A percentile compares a stretch with the other conserved stretches of the same genome.
Evolutionary conservation across 30 jellyfish, hydroid and myxozoan species (phyloP).

Genomic region (Hydractinia symbiolongicarpus): DNA sequence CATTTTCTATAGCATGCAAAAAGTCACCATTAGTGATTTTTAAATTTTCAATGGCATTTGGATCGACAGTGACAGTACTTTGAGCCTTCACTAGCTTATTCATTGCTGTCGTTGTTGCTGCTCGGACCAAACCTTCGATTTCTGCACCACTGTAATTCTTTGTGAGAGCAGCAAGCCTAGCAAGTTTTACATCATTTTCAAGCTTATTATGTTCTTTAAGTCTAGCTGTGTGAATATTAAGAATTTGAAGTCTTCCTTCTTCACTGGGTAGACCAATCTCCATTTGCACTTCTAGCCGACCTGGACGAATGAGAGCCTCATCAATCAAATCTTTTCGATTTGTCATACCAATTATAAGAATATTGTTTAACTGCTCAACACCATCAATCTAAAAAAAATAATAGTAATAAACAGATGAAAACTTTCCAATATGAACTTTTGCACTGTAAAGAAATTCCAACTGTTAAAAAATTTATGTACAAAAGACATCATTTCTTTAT

Average conservation of each 20-base stretch:
- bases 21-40: constrained; percentile 64
- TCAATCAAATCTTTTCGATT: constrained; percentile 94
- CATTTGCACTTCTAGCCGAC: constrained; percentile 95
- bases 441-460: too few species aligned
- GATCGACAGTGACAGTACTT: constrained; percentile 62
- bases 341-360: constrained; percentile 96
- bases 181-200: constrained; percentile 48
- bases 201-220: constrained; percentile 55
- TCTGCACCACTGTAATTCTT: constrained; percentile 99
- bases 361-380: constrained; percentile 91
- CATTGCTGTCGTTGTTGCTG: constrained; percentile 98
- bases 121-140: constrained; percentile 95
- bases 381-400: constrained; percentile 91
- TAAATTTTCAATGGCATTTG: constrained; percentile 58
- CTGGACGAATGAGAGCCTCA: constrained; percentile 94
- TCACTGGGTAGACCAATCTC: constrained; percentile 94
- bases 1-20: constrained; percentile 71
- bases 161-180: constrained; percentile 58
- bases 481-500: too few species aligned
- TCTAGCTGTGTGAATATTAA: constrained; percentile 71
- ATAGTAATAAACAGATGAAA: not conserved
- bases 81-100: constrained; percentile 64
- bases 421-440: not conserved
- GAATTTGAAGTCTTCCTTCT: constrained; percentile 87
- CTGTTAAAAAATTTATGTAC: too few species aligned